Evolutionary conservation across 2,113 vertebrate species (phyloP).

Genomic region (Steatornis caripensis): DNA sequence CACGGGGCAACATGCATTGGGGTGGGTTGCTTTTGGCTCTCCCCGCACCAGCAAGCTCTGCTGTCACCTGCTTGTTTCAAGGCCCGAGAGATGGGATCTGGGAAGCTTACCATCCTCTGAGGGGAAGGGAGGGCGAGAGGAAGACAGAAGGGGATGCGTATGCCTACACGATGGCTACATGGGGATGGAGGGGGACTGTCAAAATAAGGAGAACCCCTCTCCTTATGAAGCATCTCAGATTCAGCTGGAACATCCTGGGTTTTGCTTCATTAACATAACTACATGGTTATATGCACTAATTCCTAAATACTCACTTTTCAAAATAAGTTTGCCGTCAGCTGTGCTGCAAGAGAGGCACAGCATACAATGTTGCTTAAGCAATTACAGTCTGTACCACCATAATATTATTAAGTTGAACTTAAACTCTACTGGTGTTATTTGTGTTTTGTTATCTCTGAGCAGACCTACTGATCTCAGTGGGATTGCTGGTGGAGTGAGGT

Average conservation of each 20-base stretch:
- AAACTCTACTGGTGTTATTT: background rate
- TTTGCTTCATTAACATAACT: background rate
- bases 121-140: background rate
- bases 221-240: background rate
- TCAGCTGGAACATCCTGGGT: background rate
- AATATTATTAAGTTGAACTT: background rate
- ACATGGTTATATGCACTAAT: background rate
- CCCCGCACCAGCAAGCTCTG: background rate
- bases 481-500: background rate
- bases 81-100: background rate
- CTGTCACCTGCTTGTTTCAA: background rate
- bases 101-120: background rate
- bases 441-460: background rate
- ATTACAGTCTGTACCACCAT: background rate
- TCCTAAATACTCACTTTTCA: background rate
- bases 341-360: background rate
- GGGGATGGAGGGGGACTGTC: background rate
- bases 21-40: background rate
- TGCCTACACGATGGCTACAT: background rate
- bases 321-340: background rate
- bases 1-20: fast-evolving
- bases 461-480: background rate
- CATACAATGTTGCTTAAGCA: background rate
- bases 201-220: background rate
- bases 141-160: background rate